Base-by-base conservation (phyloP, 2,888 invertebrate genomes). In the Saturnia pavonia region DNA sequence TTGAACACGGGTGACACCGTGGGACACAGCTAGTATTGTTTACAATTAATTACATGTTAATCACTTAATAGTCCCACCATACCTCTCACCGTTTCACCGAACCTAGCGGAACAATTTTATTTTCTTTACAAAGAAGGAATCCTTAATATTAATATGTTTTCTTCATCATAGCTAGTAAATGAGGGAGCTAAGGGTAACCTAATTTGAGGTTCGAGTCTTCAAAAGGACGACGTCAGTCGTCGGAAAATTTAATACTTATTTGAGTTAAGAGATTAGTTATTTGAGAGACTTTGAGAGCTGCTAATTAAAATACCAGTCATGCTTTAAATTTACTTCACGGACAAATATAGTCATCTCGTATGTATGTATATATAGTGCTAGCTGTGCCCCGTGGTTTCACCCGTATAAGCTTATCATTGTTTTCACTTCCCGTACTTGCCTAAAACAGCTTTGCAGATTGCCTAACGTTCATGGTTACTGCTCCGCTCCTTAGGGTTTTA, bases 231-330 rank as follows among this genome's bases (percentile, higher is more conserved):
- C 54, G 54, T 57, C 54, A 57, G 8, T 57, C 25, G 54, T 25
- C 54, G 54, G 54, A 57, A 57, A 25, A 57, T 57, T 25, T 57
- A 57, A 57, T 57, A 57, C 54, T 57, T 57, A 57, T 57, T 57
- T 57, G 54, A 57, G 22, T 57, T 57, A 57, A 57, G 54, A 12
- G 54, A 57, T 57, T 57, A 57, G 11, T 57, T 57, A 57, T 57
- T 57, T 25, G 9, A 22, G 54, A 12, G 54, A 57, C 22, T 57
- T 57, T 57, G 22, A 57, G 22, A 25, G 54, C 54, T 57, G 54
- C 54, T 57, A 25, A 57, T 57, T 57, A 57, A 57, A 57, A 22
- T 57, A 57, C 54, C 25, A 9, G 0, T 25, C 25, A 9, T 57
- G 54, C 8, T 57, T 25, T 25, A 22, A 57, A 25, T 22, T 57